phyloP scores from a whole-genome alignment of 2,797 vertebrate species.

The Sebastolobus altivelis region DNA sequence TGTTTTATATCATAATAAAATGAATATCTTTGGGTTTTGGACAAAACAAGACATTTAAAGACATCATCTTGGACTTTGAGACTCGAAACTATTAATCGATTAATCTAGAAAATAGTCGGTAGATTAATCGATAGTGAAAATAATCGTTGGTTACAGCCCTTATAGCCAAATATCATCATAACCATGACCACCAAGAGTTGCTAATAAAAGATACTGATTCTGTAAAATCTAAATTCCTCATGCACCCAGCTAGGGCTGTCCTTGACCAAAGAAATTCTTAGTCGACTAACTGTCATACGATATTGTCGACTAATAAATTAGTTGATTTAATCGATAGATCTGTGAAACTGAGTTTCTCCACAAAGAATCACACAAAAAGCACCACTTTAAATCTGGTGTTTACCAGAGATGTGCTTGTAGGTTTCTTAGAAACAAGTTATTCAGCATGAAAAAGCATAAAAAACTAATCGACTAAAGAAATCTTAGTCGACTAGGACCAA shows the following conservation, averaged over 20 bases:
- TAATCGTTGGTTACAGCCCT: too few species aligned
- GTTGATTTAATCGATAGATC: too few species aligned
- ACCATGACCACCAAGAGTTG: background rate
- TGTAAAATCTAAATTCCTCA: background rate
- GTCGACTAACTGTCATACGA: background rate
- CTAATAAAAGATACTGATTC: background rate
- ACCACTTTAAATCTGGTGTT: background rate
- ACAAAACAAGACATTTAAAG: too few species aligned
- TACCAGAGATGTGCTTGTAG: rapidly evolving
- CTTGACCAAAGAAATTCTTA: rapidly evolving
- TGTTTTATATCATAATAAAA: too few species aligned
- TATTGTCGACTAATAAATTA: too few species aligned
- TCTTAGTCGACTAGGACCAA: rapidly evolving
- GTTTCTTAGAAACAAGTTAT: background rate
- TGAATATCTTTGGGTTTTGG: rapidly evolving
- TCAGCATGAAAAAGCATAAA: background rate
- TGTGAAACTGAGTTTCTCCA: background rate
- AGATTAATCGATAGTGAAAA: too few species aligned
- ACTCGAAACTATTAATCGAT: too few species aligned
- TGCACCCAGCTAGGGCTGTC: background rate
- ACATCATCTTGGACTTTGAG: too few species aligned
- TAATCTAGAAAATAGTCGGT: too few species aligned
- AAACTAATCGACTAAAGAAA: background rate
- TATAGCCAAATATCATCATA: background rate
- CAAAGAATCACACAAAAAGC: background rate